Percentiles rank a stretch among this genome's conserved stretches.
Conservation (phyloP, 2,113 vertebrate genomes). For the Dicrurus megarhynchus region DNA sequence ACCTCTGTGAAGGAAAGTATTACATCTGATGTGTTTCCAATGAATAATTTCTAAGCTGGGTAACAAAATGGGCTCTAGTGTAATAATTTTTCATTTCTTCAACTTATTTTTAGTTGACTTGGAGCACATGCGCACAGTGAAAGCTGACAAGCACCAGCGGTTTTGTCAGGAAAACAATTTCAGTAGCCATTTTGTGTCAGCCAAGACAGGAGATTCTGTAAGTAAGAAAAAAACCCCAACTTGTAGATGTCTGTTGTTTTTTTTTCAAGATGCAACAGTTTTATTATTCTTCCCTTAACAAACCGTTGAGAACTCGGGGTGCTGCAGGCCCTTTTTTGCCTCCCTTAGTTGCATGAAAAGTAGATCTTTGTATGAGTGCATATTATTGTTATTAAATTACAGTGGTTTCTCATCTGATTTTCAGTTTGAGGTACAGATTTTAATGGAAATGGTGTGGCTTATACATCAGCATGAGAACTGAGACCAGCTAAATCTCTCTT, state of each 20-base stretch:
- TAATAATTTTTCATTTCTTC: slow-evolving; percentile 59
- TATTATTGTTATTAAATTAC: neutral
- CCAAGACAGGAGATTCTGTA: slow-evolving; percentile 96
- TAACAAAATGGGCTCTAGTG: slow-evolving; percentile 1
- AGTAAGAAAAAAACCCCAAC: slow-evolving; percentile 57
- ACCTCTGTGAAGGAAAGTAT: neutral
- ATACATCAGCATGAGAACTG: neutral
- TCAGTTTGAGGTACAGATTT: neutral
- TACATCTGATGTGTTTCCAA: neutral
- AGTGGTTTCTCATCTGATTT: neutral
- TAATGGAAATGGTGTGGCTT: neutral
- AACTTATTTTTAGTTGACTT: slow-evolving; percentile 85
- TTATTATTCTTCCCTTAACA: neutral
- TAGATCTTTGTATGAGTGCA: neutral
- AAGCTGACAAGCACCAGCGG: slow-evolving; percentile 91
- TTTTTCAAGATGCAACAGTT: neutral
- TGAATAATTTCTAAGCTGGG: neutral
- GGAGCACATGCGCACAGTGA: slow-evolving; percentile 97
- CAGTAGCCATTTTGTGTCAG: slow-evolving; percentile 94
- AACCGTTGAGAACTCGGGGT: neutral
- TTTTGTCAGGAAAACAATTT: slow-evolving; percentile 95
- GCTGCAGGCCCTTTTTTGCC: neutral
- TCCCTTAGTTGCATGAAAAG: neutral
- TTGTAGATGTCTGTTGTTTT: neutral
- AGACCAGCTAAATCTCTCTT: neutral